These are phyloP conservation scores for Thunnus albacares DNA, from an alignment of 2,797 vertebrate genomes.

Conservation along the genomic window DNA sequence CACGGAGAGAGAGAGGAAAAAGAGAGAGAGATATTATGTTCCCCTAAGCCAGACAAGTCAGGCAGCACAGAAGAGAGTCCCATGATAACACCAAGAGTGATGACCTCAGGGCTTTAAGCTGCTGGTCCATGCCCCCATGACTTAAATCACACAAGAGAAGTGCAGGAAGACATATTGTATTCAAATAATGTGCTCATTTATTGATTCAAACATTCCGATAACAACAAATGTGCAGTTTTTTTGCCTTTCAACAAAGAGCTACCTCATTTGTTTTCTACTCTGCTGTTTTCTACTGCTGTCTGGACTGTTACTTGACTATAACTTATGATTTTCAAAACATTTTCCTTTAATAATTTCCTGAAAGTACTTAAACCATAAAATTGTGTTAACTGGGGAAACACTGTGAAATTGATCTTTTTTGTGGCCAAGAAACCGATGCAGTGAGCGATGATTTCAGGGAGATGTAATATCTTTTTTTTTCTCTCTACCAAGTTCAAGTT, in stretches of 20 bases:
- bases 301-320: too few species aligned
- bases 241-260: too few species aligned
- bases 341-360: too few species aligned
- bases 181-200: background rate
- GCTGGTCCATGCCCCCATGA: conserved; percentile 25
- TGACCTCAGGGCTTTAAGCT: conserved; percentile 49
- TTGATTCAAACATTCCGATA: background rate
- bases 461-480: background rate
- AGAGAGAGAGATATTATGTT: conserved; percentile 44
- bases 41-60: conserved; percentile 56
- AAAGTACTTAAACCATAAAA: too few species aligned
- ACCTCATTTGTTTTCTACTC: too few species aligned
- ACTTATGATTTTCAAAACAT: too few species aligned
- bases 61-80: conserved; percentile 45
- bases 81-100: conserved; percentile 51
- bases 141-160: conserved; percentile 40
- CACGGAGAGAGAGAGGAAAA: conserved; percentile 3
- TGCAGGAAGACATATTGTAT: background rate
- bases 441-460: background rate
- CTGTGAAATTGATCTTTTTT: background rate
- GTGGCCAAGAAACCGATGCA: background rate
- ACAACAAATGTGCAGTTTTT: background rate
- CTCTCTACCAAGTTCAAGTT: background rate
- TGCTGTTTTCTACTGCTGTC: too few species aligned
- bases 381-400: too few species aligned